phyloP scores from a whole-genome alignment of 2,888 invertebrate species.

The Carcina quercana region DNA sequence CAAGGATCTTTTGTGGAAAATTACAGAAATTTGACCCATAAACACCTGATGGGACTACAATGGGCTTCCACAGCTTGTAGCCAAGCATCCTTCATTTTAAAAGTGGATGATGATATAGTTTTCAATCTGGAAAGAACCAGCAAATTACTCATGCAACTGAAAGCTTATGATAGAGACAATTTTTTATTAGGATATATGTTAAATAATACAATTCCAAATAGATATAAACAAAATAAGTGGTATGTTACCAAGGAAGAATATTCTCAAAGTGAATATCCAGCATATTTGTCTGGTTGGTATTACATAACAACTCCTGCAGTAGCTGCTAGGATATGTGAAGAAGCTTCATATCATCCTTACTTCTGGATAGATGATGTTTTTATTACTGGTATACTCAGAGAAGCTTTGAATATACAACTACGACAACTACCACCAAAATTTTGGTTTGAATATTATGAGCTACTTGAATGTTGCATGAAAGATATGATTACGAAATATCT shows the following conservation, averaged over 20 bases:
- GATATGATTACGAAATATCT: slow-evolving; percentile 72
- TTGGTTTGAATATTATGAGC: slow-evolving; percentile 82
- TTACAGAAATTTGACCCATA: slow-evolving; percentile 87
- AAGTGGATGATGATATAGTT: slow-evolving; percentile 89
- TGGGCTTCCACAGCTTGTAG: slow-evolving; percentile 81
- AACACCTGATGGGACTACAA: slow-evolving; percentile 86
- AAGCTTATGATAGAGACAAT: slow-evolving; percentile 19
- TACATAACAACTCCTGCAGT: slow-evolving; percentile 82
- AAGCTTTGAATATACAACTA: slow-evolving; percentile 71
- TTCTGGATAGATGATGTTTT: slow-evolving; percentile 96
- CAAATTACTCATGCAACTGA: slow-evolving; percentile 25
- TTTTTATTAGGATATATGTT: slow-evolving; percentile 79
- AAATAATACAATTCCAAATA: slow-evolving; percentile 76
- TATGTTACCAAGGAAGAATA: slow-evolving; percentile 82
- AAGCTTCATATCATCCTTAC: slow-evolving; percentile 73
- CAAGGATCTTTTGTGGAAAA: slow-evolving; percentile 86
- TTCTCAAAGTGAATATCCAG: slow-evolving; percentile 75
- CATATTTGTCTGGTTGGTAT: slow-evolving; percentile 89
- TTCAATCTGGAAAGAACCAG: slow-evolving; percentile 77
- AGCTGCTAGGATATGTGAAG: slow-evolving; percentile 71
- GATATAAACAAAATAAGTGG: slow-evolving; percentile 85
- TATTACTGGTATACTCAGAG: slow-evolving; percentile 85
- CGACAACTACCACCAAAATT: slow-evolving; percentile 71
- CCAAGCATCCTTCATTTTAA: slow-evolving; percentile 78
- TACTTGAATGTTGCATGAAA: slow-evolving; percentile 82